Base-by-base conservation (phyloP, 1,140 invertebrate species). In the Bathynomus jamesi region DNA sequence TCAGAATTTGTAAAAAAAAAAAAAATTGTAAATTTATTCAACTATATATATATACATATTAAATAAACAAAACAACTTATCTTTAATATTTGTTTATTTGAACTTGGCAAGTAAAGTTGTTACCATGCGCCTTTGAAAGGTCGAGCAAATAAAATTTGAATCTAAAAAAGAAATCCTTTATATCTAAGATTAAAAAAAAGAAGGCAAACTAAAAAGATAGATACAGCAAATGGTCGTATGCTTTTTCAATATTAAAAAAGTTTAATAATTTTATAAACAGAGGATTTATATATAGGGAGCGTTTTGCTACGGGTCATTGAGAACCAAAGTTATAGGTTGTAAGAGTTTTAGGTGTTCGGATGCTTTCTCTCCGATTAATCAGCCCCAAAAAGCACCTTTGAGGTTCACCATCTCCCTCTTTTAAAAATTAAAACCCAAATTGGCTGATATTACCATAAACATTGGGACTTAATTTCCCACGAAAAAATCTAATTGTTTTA, bases 361-460 rank as follows among this genome's bases (percentile, higher is more conserved):
- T 53, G 13, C 5, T 2, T 53, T 53, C 5, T 2, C 21, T 5
- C 11, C 40, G 40, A 53, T 53, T 53, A 53, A 53, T 53, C 40
- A 53, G 40, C 21, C 2, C 21, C 13, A 53, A 53, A 53, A 17
- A 21, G 40, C 21, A 53, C 40, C 40, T 53, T 11, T 17, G 40
- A 53, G 40, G 40, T 21, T 3, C 40, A 11, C 13, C 13, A 17
- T 53, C 21, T 53, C 13, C 11, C 40, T 53, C 40, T 53, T 53
- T 53, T 53, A 53, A 53, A 53, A 53, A 53, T 53, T 53, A 53
- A 53, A 53, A 53, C 40, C 11, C 40, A 53, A 53, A 53, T 53
- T 53, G 40, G 40, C 40, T 53, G 40, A 53, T 53, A 53, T 53
- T 53, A 53, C 40, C 40, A 53, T 53, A 53, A 53, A 53, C 40